Evolutionary conservation across 1,140 invertebrate genomes (phyloP).

Genomic region (Aradophagus sp.): DNA sequence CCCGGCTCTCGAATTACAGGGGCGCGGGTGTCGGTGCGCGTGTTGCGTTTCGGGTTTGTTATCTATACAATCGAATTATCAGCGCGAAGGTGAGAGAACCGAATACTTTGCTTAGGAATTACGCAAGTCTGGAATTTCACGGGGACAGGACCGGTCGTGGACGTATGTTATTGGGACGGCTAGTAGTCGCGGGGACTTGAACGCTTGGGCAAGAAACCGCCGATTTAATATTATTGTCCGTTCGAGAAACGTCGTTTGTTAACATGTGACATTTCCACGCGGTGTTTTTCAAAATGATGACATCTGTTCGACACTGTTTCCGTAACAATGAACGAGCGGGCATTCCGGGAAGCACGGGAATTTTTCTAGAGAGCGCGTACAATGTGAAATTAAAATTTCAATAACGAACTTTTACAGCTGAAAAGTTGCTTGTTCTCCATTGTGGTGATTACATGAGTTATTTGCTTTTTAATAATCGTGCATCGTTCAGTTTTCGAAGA

Average conservation of each 20-base stretch:
- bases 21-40: slow-evolving; percentile 14
- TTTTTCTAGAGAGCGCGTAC: no score
- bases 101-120: slow-evolving; percentile 63
- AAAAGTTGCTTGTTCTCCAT: no score
- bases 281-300: slow-evolving; percentile 46
- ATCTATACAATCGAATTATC: slow-evolving; percentile 55
- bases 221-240: slow-evolving; percentile 68
- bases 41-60: slow-evolving; percentile 37
- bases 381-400: no score
- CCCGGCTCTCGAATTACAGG: slow-evolving; percentile 2
- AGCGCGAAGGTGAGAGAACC: slow-evolving; percentile 48
- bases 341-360: neutral
- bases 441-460: no score
- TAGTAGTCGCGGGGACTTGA: slow-evolving; percentile 72
- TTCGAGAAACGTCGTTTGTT: slow-evolving; percentile 69
- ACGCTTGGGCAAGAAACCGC: slow-evolving; percentile 72
- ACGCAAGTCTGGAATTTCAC: slow-evolving; percentile 73
- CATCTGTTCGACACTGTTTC: slow-evolving; percentile 26
- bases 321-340: no score
- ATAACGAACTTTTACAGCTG: no score
- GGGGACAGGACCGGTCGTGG: slow-evolving; percentile 51
- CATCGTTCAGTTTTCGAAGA: no score
- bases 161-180: slow-evolving; percentile 66
- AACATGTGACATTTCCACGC: slow-evolving; percentile 68
- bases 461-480: no score